A percentile compares a stretch with the other conserved stretches of the same genome.
Evolutionary conservation across 1,140 invertebrate species (phyloP).

Genomic region (Dysdera silvatica): DNA sequence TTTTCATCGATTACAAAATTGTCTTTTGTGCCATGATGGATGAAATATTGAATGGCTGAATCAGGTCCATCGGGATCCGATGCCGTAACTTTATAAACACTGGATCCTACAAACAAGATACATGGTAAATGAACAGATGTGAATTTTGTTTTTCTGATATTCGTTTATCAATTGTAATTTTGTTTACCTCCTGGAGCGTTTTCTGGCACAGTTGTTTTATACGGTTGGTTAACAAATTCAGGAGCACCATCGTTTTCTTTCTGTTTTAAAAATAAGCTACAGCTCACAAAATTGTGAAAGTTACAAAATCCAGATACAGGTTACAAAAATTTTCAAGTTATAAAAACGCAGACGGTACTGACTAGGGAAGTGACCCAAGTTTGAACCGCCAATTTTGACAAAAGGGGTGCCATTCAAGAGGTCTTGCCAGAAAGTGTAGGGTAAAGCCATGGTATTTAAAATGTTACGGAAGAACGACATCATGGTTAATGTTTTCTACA

Average conservation of each 20-base stretch:
- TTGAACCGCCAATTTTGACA: too few relatives aligned
- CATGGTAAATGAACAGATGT: not conserved
- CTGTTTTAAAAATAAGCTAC: not conserved
- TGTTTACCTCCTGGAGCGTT: constrained; percentile 17
- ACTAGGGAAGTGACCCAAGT: too few relatives aligned
- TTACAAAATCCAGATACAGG: not conserved
- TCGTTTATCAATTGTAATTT: not conserved
- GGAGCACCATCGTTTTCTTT: constrained; percentile 52
- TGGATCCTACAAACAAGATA: constrained; percentile 50
- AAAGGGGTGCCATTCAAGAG: too few relatives aligned
- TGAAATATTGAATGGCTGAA: constrained; percentile 59
- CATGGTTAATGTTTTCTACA: too few relatives aligned
- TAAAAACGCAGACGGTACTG: not conserved
- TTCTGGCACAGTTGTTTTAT: constrained; percentile 24
- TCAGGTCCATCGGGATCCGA: constrained; percentile 63
- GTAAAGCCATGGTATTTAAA: too few relatives aligned
- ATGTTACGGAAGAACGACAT: too few relatives aligned
- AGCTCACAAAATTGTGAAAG: not conserved
- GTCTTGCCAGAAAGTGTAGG: too few relatives aligned
- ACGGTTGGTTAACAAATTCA: constrained; percentile 51
- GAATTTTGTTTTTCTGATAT: too few relatives aligned
- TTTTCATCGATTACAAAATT: constrained; percentile 66
- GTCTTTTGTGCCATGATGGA: constrained; percentile 63
- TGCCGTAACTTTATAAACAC: constrained; percentile 59
- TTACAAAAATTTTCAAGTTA: not conserved